Evolutionary conservation across 2,797 vertebrate genomes (phyloP).

Genomic region (Vireo griseus): DNA sequence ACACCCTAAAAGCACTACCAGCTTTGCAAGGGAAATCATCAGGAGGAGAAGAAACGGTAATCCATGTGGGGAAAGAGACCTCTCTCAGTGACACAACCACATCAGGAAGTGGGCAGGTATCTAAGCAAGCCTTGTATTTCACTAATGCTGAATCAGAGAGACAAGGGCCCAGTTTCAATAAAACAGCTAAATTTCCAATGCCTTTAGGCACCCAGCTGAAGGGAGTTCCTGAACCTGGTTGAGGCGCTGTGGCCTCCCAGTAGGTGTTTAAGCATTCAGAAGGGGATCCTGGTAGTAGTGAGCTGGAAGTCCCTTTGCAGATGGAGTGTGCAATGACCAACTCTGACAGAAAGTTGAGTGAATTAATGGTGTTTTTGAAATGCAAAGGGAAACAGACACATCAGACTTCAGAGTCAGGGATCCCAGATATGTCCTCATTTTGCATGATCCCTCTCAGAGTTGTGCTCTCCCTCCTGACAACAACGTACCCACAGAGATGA

Average conservation of each 20-base stretch:
- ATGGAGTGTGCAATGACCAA: background rate
- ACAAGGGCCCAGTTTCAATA: background rate
- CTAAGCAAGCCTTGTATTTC: background rate
- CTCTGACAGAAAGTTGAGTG: background rate
- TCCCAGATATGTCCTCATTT: background rate
- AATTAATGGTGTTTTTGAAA: background rate
- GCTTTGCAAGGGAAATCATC: background rate
- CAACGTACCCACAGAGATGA: background rate
- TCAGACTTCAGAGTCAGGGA: background rate
- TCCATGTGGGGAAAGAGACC: background rate
- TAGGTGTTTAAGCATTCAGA: background rate
- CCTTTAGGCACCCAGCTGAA: background rate
- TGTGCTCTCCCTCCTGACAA: background rate
- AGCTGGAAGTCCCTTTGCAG: background rate
- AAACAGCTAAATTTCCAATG: background rate
- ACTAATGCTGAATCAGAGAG: accelerated
- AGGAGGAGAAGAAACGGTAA: background rate
- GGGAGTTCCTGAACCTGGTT: background rate
- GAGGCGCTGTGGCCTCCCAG: background rate
- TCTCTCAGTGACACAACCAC: background rate
- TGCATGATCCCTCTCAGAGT: background rate
- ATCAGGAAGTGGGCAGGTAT: accelerated
- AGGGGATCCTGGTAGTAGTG: background rate
- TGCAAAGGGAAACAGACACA: background rate
- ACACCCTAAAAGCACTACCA: background rate